These are phyloP conservation scores for Hydriomena furcata DNA, from an alignment of 2,888 invertebrate genomes.

Conservation along the genomic window DNA sequence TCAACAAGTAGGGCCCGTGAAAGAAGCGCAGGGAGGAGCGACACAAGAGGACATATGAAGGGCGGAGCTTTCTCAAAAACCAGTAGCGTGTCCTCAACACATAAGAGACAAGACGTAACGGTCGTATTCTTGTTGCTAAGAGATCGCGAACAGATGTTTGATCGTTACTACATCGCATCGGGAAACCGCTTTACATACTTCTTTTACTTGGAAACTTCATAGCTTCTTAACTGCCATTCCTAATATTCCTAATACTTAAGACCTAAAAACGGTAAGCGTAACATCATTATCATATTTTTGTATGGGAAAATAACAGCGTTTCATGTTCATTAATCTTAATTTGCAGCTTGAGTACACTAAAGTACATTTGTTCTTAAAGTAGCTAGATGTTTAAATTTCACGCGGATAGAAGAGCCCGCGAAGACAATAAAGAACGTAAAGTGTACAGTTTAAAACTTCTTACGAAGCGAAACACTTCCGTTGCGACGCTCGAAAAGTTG, in stretches of 20 bases:
- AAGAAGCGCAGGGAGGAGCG: slow-evolving; percentile 78
- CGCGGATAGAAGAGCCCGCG: slow-evolving; percentile 59
- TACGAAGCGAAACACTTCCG: slow-evolving; percentile 62
- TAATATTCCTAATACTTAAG: background rate
- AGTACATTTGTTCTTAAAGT: too few relatives aligned
- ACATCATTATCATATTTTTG: background rate
- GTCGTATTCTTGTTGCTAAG: slow-evolving; percentile 67
- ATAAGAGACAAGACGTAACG: slow-evolving; percentile 66
- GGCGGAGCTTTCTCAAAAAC: slow-evolving; percentile 75
- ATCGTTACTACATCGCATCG: slow-evolving; percentile 53
- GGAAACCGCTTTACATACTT: slow-evolving; percentile 39
- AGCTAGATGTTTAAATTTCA: slow-evolving; percentile 64
- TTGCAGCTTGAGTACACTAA: too few relatives aligned
- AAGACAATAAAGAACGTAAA: slow-evolving; percentile 78
- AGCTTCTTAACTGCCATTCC: slow-evolving; percentile 37
- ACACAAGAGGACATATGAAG: slow-evolving; percentile 62
- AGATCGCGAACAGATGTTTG: slow-evolving; percentile 62
- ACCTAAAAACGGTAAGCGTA: background rate
- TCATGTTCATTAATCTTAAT: background rate
- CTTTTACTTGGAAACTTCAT: slow-evolving; percentile 51
- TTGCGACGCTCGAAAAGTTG: slow-evolving; percentile 69
- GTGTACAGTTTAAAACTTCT: slow-evolving; percentile 77
- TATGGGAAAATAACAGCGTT: background rate
- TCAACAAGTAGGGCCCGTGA: slow-evolving; percentile 70
- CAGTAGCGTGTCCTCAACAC: slow-evolving; percentile 68